Percentiles rank a stretch among this genome's conserved stretches.
Conservation (phyloP, 2,888 invertebrate species). For the Mesorhabditis spiculigera region DNA sequence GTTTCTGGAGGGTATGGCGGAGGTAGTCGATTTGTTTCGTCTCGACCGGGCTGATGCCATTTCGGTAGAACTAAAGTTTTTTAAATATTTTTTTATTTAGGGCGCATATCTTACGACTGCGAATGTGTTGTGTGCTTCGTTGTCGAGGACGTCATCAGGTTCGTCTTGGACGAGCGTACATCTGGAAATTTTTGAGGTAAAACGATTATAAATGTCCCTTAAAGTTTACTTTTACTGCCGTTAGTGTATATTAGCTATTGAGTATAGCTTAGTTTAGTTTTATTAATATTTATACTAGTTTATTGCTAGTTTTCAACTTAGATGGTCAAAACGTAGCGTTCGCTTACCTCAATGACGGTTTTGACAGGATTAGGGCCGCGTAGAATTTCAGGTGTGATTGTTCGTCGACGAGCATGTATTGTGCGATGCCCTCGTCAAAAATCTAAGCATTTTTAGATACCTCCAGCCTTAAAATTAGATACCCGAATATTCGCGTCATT, state of each 20-base stretch:
- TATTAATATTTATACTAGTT: neutral
- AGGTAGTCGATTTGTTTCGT: constrained; percentile 25
- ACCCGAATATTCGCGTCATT: constrained; percentile 43
- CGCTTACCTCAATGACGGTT: constrained; percentile 31
- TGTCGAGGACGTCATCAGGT: constrained; percentile 43
- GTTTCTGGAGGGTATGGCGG: constrained; percentile 28
- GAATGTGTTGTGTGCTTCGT: constrained; percentile 17
- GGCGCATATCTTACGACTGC: neutral
- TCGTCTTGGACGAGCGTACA: constrained; percentile 42
- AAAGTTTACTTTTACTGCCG: neutral
- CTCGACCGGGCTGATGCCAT: constrained; percentile 7
- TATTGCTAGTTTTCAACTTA: neutral
- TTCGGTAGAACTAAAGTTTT: constrained; percentile 7
- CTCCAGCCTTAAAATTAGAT: constrained; percentile 6
- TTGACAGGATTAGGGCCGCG: constrained; percentile 40
- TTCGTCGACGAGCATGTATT: constrained; percentile 48
- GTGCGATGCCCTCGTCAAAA: constrained; percentile 55
- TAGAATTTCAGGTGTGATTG: constrained; percentile 52
- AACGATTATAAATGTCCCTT: no score
- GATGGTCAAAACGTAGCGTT: neutral
- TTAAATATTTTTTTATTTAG: neutral
- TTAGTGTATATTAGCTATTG: neutral
- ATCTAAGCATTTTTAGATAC: constrained; percentile 26
- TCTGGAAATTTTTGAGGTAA: constrained; percentile 5
- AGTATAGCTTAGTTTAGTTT: neutral